Evolutionary conservation across 2,888 invertebrate species (phyloP).

Genomic region (Villa cingulata): DNA sequence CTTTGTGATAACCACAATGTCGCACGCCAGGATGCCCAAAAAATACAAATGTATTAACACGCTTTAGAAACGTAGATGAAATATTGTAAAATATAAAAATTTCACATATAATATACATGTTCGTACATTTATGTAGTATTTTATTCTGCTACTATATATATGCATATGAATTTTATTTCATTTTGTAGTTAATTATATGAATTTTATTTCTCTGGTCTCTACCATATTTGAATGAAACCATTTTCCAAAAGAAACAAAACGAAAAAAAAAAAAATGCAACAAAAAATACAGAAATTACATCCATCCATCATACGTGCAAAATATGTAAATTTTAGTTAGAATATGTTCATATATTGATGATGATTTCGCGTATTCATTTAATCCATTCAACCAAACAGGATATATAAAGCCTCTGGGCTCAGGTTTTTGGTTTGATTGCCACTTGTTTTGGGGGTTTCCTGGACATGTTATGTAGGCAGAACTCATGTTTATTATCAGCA

Average conservation of each 20-base stretch:
- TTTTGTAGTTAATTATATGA: too few species aligned
- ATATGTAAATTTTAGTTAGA: too few species aligned
- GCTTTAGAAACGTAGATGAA: too few species aligned
- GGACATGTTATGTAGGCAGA: constrained; percentile 10
- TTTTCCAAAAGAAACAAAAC: too few species aligned
- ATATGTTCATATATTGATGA: not conserved
- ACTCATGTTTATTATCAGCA: constrained; percentile 12
- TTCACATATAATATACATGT: not conserved
- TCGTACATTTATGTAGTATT: not conserved
- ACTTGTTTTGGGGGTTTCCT: constrained; percentile 18
- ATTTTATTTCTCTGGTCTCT: too few species aligned
- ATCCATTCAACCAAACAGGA: constrained; percentile 7
- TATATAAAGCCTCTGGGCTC: constrained; percentile 10
- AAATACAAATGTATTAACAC: constrained; percentile 8
- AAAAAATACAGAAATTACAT: too few species aligned
- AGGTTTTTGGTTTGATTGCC: constrained; percentile 16
- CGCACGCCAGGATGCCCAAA: constrained; percentile 13
- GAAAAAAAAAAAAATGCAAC: too few species aligned
- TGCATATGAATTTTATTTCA: not conserved
- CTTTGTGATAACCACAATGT: constrained; percentile 15
- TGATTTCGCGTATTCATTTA: not conserved
- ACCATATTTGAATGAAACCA: too few species aligned
- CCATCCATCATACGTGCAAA: too few species aligned
- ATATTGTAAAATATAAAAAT: too few species aligned
- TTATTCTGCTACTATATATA: too few species aligned